phyloP scores from a whole-genome alignment of 2,113 vertebrate genomes.

The Cyanistes caeruleus region DNA sequence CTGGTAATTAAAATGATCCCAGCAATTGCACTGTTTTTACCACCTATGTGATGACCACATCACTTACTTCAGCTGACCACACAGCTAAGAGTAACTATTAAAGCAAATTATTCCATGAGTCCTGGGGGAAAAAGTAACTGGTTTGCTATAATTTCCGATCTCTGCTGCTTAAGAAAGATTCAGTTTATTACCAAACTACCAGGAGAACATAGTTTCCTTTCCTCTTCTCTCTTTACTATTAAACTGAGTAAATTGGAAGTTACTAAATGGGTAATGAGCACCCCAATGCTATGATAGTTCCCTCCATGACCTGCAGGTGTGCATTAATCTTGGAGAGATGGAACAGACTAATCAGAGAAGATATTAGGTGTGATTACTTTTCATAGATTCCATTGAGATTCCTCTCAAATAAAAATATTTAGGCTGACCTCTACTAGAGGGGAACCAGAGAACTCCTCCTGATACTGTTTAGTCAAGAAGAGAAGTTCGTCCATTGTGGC shows the following conservation, averaged over 20 bases:
- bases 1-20: background rate
- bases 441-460: background rate
- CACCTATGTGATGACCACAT: background rate
- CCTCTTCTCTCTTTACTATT: background rate
- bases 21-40: background rate
- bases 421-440: background rate
- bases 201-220: background rate
- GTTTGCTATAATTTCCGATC: background rate
- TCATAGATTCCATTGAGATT: background rate
- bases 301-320: background rate
- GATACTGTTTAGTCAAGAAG: background rate
- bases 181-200: background rate
- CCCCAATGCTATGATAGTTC: background rate
- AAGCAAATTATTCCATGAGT: background rate
- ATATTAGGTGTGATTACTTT: background rate
- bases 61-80: background rate
- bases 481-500: background rate
- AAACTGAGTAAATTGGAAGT: background rate
- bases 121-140: background rate
- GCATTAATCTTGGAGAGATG: background rate
- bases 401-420: background rate
- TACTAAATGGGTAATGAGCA: background rate
- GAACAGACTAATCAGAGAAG: background rate
- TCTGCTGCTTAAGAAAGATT: background rate
- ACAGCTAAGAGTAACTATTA: background rate